Base-by-base conservation (phyloP, 2,113 vertebrate genomes). In the Nettapus auritus region DNA sequence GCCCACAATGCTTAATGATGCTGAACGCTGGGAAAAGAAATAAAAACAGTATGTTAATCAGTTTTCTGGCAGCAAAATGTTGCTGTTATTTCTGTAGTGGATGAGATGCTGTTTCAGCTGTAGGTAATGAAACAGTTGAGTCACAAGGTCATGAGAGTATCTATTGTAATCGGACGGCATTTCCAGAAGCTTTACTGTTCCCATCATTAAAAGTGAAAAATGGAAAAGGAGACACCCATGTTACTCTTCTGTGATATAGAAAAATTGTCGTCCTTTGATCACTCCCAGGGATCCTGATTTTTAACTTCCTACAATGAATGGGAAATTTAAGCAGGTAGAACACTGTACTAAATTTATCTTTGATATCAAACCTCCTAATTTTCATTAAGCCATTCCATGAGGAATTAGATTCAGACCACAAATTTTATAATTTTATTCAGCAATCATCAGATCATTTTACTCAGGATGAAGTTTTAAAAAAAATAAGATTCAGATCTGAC, bases 1-100 rank as follows among this genome's bases (percentile, higher is more conserved):
- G 59, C 95, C 97, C 96, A 93, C 97, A 64, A 86, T 73, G 88
- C 93, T 98, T 88, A 98, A 94, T 2, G 98, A 97, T 71, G 98
- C 71, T 2, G 97, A 97, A 74, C 12, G 80, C 98, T 98, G 64
- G 4, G 29, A 36, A 59, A 50, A n/a, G 1, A 14, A 70, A 78
- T 74, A 42, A 59, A 4, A 46, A 23, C 33, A 55, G 36, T 22
- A 31, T 2, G 4, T 86, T 83, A 95, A 78, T 79, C 25, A 66
- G 42, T 2, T 84, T 86, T 91, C 52, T 62, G 86, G 59, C 55
- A 85, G 50, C 15, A 74, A 95, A 89, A 75, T 40, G 21, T 6
- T 86, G 63, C 42, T 77, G 11, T 40, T 81, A 69, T 68, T 80
- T 81, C 70, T 71, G 25, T 38, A 74, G 40, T 5, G n/a, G 52